Base-by-base conservation (phyloP, 2,888 invertebrate genomes). In the Synergus itoensis region DNA sequence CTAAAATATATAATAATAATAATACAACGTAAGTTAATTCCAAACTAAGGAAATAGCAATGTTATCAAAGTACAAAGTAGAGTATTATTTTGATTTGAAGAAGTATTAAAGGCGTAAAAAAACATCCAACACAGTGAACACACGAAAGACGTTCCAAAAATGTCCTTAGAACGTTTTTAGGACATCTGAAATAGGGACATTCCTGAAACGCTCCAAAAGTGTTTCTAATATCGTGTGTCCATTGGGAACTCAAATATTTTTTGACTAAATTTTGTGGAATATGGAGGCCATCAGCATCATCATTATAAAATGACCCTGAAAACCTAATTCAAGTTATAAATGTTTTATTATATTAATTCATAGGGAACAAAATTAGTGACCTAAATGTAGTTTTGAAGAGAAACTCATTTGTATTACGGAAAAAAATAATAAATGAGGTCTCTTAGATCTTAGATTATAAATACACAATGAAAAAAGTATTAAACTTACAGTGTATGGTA, bases 401-500 rank as follows among this genome's bases (percentile, higher is more conserved):
- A 57, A 65, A 43, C 12, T 60, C 21, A 67, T 28, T 60, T 16
- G 67, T 21, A 65, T 0, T 36, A 14, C 48, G 18, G 43, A 11
- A 28, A 28, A 48, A 64, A 57, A 28, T 16, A 18, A 57, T 16
- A 63, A 40, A 76, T 7, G 12, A 11, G n/a, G 57, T 40, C 7
- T 16, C 16, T 14, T 14, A 4, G 11, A 63, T 48, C 21, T 28
- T 28, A 28, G 21, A 28, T 28, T n/a, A n/a, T 48, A 48, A 48
- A n/a, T 16, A 48, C 21, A 48, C 14, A 48, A 28, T n/a, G 48
- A n/a, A 77, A 36, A 14, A 77, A 64, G 45, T 67, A 77, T n/a
- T 75, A 79, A 76, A 84, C 86, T 88, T 90, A 91, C 94, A 93
- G 94, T 94, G 87, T 94, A 94, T 81, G 93, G 93, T 84, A 90